Percentiles rank a stretch among this genome's conserved stretches.
Evolutionary conservation across 2,797 vertebrate genomes (phyloP).

Genomic region (Chrysocyon brachyurus): DNA sequence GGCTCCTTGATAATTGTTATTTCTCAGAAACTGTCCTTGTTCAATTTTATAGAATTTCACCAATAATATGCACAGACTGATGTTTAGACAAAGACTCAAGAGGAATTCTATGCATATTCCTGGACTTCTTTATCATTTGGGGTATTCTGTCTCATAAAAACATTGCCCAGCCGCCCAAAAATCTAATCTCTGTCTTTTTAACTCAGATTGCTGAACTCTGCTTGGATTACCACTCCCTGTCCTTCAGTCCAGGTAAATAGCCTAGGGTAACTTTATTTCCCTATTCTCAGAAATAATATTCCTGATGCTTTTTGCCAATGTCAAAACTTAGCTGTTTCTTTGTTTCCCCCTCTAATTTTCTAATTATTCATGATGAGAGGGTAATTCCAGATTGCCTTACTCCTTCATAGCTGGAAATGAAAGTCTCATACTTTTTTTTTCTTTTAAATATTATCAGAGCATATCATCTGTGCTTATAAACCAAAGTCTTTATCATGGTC

Average conservation of each 20-base stretch:
- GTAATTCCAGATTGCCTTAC: neutral
- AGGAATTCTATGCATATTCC: neutral
- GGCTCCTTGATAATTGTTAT: neutral
- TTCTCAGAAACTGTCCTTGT: neutral
- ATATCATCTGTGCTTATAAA: neutral
- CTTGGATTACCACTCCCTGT: neutral
- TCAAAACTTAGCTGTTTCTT: neutral
- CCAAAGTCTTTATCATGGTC: neutral
- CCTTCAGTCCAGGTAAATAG: neutral
- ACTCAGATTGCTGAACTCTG: neutral
- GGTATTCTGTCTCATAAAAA: neutral
- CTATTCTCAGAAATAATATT: neutral
- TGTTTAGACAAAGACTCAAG: constrained; percentile 20
- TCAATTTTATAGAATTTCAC: neutral
- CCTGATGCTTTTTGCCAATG: neutral
- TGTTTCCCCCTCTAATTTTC: neutral
- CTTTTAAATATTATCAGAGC: neutral
- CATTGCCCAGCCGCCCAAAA: neutral
- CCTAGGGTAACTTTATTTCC: neutral
- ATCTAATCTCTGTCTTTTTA: neutral
- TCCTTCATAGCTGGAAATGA: neutral
- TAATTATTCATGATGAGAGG: neutral
- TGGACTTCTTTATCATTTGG: neutral
- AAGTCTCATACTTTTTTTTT: neutral
- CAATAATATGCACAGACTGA: neutral